Base-by-base conservation (phyloP, 2,797 vertebrate genomes). In the Dendrocincla tyrannina region DNA sequence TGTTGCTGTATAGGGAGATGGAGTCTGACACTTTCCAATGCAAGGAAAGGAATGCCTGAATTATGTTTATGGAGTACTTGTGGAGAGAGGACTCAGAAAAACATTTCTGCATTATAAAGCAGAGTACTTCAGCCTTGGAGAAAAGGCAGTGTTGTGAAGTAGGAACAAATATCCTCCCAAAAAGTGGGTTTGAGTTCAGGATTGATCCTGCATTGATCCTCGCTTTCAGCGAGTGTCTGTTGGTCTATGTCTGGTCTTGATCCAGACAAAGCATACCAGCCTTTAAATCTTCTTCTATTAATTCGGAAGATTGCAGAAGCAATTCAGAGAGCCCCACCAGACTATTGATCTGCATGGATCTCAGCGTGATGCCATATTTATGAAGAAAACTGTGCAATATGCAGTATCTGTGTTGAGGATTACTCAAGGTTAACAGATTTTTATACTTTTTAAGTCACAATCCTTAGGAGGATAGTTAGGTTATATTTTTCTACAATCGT, bases 211-310 rank as follows among this genome's bases (percentile, higher is more conserved):
- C 7, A 11, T 3, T 35, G 35, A 35, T 70, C 24, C 41, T 46
- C 67, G 52, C 56, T 59, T 18, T 62, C 74, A 53, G 37, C 32
- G 23, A 12, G 23, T 8, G 11, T 37, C 22, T 62, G 0, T 66
- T 58, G 39, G 37, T 35, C 11, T 55, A 16, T 35, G 37, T 74
- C 47, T 14, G 15, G 22, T 55, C 39, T 59, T 52, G 49, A 59
- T 47, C n/a, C 5, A 72, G 44, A 53, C 53, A 32, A 52, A 62
- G 30, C 0, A 0, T 52, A 39, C 14, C 59, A 58, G 50, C 63
- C 59, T 90, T 76, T n/a, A 53, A 23, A 44, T 52, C 33, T 90
- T 55, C 19, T n/a, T 52, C 10, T 41, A 3, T 83, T 60, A 64
- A 49, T 86, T 53, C 33, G 33, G 28, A 49, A 69, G 39, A 37